Evolutionary conservation across 2,797 vertebrate species (phyloP).

Genomic region (Sebastes glaucus): DNA sequence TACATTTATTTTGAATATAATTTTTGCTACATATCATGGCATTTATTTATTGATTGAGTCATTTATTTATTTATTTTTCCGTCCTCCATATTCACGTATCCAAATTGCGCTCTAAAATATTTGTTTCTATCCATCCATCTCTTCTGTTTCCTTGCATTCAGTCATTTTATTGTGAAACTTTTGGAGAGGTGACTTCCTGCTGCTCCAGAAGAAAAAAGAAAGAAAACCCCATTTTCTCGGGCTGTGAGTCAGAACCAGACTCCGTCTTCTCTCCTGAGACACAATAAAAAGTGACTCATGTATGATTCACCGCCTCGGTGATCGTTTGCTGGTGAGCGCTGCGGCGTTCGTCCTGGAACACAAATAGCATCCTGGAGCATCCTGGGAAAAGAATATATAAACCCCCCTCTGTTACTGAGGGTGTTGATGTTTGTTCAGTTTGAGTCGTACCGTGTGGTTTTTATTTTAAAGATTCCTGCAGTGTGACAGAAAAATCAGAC

Average conservation of each 20-base stretch:
- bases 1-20: too few relatives aligned
- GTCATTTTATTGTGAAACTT: slow-evolving; percentile 7
- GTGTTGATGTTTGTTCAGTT: background rate
- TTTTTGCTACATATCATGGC: too few relatives aligned
- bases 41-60: too few relatives aligned
- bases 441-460: background rate
- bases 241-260: slow-evolving; percentile 23
- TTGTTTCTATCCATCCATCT: too few relatives aligned
- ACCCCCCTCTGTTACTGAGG: slow-evolving; percentile 25
- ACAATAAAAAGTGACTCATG: slow-evolving; percentile 42
- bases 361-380: slow-evolving; percentile 20
- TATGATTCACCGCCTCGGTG: slow-evolving; percentile 36
- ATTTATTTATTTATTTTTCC: too few relatives aligned
- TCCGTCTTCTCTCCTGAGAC: background rate
- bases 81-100: too few relatives aligned
- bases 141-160: background rate
- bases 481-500: too few relatives aligned
- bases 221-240: too few relatives aligned
- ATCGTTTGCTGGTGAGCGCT: slow-evolving; percentile 6
- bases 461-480: slow-evolving; percentile 18
- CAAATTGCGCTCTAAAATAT: too few relatives aligned
- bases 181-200: slow-evolving; percentile 1
- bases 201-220: background rate
- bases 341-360: background rate
- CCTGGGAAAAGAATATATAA: slow-evolving; percentile 11